phyloP scores from a whole-genome alignment of 1,140 invertebrate genomes.

The Mylabris phalerata region DNA sequence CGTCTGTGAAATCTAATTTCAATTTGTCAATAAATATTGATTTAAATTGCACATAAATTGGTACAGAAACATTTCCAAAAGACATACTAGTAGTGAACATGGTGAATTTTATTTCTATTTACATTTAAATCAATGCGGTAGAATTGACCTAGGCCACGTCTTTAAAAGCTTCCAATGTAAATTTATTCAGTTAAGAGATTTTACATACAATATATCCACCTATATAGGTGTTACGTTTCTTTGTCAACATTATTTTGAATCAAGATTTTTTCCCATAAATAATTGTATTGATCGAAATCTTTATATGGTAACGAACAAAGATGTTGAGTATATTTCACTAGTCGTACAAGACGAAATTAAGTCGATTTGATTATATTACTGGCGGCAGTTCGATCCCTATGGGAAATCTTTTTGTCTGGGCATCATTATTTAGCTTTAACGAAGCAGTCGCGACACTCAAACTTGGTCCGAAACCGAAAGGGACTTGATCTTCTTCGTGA shows the following conservation, averaged over 20 bases:
- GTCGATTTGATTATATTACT: too few species aligned
- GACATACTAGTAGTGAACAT: slow-evolving; percentile 7
- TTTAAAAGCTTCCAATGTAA: slow-evolving; percentile 9
- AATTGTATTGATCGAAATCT: not conserved
- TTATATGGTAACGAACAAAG: not conserved
- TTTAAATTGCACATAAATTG: slow-evolving; percentile 9
- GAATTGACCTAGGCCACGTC: slow-evolving; percentile 16
- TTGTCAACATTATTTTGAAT: not conserved
- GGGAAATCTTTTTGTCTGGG: too few species aligned
- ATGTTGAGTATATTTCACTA: not conserved
- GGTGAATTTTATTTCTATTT: slow-evolving; percentile 11
- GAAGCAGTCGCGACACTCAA: too few species aligned
- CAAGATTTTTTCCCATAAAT: not conserved
- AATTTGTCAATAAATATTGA: slow-evolving; percentile 11
- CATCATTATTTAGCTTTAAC: too few species aligned
- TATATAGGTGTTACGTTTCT: not conserved
- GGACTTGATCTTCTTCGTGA: not conserved
- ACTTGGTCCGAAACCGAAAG: too few species aligned
- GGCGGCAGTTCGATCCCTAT: too few species aligned
- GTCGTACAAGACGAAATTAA: too few species aligned
- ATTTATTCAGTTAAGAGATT: not conserved
- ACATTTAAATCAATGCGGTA: slow-evolving; percentile 17
- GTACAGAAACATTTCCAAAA: not conserved
- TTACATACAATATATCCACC: not conserved
- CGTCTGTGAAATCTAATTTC: slow-evolving; percentile 12